Percentiles rank a stretch among this genome's conserved stretches.
Evolutionary conservation across 2,888 invertebrate genomes (phyloP).

Genomic region (Leptinotarsa peninsularis): DNA sequence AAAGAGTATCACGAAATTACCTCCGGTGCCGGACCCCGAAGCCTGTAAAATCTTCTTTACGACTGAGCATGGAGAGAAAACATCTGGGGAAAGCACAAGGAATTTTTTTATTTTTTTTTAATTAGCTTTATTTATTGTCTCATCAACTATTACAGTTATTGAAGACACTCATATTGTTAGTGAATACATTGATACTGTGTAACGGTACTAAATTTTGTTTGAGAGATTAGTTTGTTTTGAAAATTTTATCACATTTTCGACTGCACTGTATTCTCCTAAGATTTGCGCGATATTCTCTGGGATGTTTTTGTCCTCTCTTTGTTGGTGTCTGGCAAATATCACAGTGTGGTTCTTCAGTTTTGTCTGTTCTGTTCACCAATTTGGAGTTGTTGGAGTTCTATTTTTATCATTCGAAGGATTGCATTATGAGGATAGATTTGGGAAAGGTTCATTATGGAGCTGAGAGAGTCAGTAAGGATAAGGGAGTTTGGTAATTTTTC

Average conservation of each 20-base stretch:
- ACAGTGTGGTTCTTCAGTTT: no score
- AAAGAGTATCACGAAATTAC: no score
- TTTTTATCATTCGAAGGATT: constrained; percentile 16
- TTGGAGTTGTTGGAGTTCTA: constrained; percentile 17
- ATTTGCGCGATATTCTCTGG: no score
- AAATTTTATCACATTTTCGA: constrained; percentile 1
- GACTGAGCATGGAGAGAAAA: no score
- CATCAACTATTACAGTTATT: not conserved
- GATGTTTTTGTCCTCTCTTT: constrained; percentile 6
- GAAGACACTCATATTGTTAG: not conserved
- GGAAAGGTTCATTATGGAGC: constrained; percentile 20
- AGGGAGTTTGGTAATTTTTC: constrained; percentile 5
- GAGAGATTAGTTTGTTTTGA: not conserved
- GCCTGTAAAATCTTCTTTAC: no score
- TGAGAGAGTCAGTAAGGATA: constrained; percentile 9
- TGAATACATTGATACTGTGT: not conserved
- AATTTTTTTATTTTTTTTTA: not conserved
- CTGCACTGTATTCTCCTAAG: not conserved
- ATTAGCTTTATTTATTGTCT: not conserved
- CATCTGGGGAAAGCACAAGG: no score
- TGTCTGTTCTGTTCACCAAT: not conserved
- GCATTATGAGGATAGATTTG: constrained; percentile 21
- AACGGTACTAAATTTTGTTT: not conserved
- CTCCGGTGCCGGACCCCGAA: no score
- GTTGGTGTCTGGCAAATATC: not conserved